These are phyloP conservation scores for Odontomyia ornata DNA, from an alignment of 2,888 invertebrate species.

Conservation along the genomic window DNA sequence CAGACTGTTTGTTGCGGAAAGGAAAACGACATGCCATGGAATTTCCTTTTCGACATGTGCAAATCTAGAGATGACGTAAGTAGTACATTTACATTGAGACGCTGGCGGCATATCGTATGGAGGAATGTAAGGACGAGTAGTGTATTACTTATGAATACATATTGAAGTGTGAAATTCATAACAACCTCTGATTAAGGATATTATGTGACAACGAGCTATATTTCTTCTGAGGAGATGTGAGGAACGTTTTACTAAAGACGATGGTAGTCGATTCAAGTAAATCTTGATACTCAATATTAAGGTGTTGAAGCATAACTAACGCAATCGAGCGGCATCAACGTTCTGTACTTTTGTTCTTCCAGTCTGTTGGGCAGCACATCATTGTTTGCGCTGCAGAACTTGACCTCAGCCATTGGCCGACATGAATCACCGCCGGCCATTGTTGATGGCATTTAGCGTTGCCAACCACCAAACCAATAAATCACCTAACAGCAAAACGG, in stretches of 20 bases:
- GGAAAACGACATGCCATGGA: constrained; percentile 6
- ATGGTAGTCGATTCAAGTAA: no score
- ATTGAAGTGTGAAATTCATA: no score
- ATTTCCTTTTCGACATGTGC: constrained; percentile 4
- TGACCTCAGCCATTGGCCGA: constrained; percentile 24
- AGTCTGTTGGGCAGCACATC: constrained; percentile 39
- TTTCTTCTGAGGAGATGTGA: no score
- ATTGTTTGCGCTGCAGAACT: constrained; percentile 36
- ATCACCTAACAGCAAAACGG: constrained; percentile 26
- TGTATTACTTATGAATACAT: no score
- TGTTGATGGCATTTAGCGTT: constrained; percentile 42
- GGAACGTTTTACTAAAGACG: no score
- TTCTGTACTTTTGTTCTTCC: constrained; percentile 35
- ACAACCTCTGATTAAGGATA: no score
- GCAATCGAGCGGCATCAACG: constrained; percentile 32
- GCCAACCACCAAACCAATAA: constrained; percentile 20
- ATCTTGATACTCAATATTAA: neutral
- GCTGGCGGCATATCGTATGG: neutral
- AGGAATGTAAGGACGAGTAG: neutral
- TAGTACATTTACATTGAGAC: neutral
- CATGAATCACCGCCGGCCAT: constrained; percentile 39
- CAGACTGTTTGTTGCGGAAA: constrained; percentile 22
- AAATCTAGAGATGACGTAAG: constrained; percentile 2
- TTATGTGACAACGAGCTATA: no score
- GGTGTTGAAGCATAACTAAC: constrained; percentile 24